These are phyloP conservation scores for Ophioninae sp. DNA, from an alignment of 2,888 invertebrate genomes.

Conservation along the genomic window DNA sequence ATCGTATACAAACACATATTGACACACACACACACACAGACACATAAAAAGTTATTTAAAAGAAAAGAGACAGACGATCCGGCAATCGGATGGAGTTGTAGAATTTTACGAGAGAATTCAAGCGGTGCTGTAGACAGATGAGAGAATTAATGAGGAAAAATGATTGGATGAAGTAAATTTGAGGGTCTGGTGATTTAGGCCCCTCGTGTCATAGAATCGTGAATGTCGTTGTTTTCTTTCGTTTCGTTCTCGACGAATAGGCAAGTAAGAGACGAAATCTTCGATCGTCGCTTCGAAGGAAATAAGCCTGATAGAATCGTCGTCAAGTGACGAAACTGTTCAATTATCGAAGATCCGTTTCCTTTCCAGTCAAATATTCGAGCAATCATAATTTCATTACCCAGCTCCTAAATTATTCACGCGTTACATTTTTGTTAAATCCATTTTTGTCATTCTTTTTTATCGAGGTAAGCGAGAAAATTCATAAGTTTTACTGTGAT, in stretches of 20 bases:
- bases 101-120: conserved; percentile 67
- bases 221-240: conserved; percentile 60
- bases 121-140: conserved; percentile 74
- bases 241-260: conserved; percentile 55
- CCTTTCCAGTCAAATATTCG: not conserved
- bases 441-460: no score
- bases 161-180: conserved; percentile 42
- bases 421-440: no score
- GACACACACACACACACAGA: not conserved
- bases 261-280: conserved; percentile 44
- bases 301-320: not conserved
- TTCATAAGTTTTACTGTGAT: no score
- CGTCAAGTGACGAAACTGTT: not conserved
- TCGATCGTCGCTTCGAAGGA: conserved; percentile 13
- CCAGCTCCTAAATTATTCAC: no score
- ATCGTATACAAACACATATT: conserved; percentile 20
- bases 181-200: conserved; percentile 41
- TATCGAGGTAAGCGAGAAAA: no score
- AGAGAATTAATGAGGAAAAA: conserved; percentile 50
- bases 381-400: not conserved
- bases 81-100: conserved; percentile 62
- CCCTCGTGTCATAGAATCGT: conserved; percentile 59
- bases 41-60: conserved; percentile 30
- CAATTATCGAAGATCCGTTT: not conserved
- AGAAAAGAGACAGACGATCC: conserved; percentile 59